phyloP scores from a whole-genome alignment of 2,113 vertebrate genomes.

The Aythya baeri region DNA sequence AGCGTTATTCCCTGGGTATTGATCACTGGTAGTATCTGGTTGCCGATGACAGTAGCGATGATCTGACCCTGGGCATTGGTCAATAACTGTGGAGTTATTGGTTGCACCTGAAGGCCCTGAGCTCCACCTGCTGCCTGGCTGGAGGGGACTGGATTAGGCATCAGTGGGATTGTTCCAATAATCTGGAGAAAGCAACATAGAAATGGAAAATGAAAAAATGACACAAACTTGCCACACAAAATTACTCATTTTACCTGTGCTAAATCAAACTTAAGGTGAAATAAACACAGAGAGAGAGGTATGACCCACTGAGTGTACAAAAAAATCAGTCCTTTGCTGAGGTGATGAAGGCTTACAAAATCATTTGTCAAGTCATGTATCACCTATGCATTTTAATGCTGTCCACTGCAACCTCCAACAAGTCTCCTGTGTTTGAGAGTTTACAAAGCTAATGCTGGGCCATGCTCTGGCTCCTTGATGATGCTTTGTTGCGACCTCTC shows the following conservation, averaged over 20 bases:
- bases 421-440: neutral
- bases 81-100: slow-evolving; percentile 97
- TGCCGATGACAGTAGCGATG: slow-evolving; percentile 98
- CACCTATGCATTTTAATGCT: neutral
- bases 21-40: slow-evolving; percentile 99
- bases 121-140: slow-evolving; percentile 89
- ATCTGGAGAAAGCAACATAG: slow-evolving; percentile 84
- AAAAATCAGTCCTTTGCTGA: neutral
- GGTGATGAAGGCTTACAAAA: neutral
- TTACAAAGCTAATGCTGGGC: neutral
- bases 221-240: neutral
- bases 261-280: neutral
- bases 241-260: neutral
- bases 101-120: slow-evolving; percentile 96
- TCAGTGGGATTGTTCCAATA: slow-evolving; percentile 98
- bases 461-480: neutral
- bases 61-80: slow-evolving; percentile 99
- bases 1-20: slow-evolving; percentile 99
- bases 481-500: neutral
- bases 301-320: neutral
- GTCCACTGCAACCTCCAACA: neutral
- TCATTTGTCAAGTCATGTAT: rapidly evolving
- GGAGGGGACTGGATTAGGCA: slow-evolving; percentile 93
- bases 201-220: neutral
- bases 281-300: neutral